Percentiles rank a stretch among this genome's conserved stretches.
phyloP scores from a whole-genome alignment of 35 echinoderm and acorn worm genomes.

The Ophiothrix spiculata region DNA sequence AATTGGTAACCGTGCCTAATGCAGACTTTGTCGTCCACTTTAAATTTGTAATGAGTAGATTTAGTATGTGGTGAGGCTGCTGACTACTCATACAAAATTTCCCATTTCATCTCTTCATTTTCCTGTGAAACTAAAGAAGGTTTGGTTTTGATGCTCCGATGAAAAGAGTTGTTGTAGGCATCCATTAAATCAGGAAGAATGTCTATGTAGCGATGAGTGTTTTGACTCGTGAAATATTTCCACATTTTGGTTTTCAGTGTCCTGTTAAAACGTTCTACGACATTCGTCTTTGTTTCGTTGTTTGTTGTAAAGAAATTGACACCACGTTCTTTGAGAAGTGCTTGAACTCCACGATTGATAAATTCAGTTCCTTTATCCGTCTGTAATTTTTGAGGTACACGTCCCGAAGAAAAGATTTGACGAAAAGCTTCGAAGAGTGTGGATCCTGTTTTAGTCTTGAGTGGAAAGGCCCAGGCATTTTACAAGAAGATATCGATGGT shows the following conservation, averaged over 20 bases:
- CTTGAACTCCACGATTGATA: conserved; percentile 29
- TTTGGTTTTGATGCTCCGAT: conserved; percentile 55
- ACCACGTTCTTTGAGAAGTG: conserved; percentile 9
- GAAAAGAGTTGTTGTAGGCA: conserved; percentile 39
- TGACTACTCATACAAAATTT: conserved; percentile 23
- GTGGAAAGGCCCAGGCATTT: conserved; percentile 52
- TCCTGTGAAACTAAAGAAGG: conserved; percentile 23
- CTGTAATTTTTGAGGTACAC: conserved; percentile 45
- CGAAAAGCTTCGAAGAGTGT: conserved; percentile 23
- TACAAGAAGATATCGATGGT: conserved; percentile 67
- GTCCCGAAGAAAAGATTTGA: conserved; percentile 33
- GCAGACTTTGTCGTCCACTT: conserved; percentile 35
- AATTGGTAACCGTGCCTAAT: conserved; percentile 36
- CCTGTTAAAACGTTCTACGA: conserved; percentile 74
- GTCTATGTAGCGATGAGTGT: conserved; percentile 43
- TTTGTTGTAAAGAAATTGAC: conserved; percentile 69
- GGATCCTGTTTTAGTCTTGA: conserved; percentile 39
- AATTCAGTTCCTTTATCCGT: conserved; percentile 63
- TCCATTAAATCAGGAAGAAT: conserved; percentile 10
- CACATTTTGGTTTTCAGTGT: conserved; percentile 63
- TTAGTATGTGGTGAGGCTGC: not conserved
- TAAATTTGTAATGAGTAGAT: conserved; percentile 20
- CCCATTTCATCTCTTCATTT: conserved; percentile 58
- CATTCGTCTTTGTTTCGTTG: conserved; percentile 69
- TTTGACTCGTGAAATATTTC: conserved; percentile 67